Evolutionary conservation across 2,888 invertebrate genomes (phyloP), one percentile per base, ranked within the genome.

Genomic region (Melolontha melolontha): DNA sequence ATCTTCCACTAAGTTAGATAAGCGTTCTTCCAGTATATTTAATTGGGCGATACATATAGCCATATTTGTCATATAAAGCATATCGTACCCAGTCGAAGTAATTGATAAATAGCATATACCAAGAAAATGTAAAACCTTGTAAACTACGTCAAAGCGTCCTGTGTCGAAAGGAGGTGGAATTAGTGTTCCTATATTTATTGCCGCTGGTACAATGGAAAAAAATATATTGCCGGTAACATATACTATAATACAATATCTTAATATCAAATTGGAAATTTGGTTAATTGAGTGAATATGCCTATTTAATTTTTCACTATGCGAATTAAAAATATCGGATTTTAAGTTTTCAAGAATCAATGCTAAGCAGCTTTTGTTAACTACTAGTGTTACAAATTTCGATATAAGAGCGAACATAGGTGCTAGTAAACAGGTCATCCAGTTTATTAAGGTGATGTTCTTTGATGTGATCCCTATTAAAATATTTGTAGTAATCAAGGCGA

Each of bases 51-150:
- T 29, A 8, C 29, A 42, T 14, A 68, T 12, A 11, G 16, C 39
- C 55, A 68, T 42, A 17, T 52, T 11, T 52, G 51, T 55, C 17
- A 51, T 17, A n/a, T 14, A 41, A 8, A 68, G 51, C 12, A 52
- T 14, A 44, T 68, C 68, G 10, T 64, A 22, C 12, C 42, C 11
- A n/a, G 12, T 54, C 2, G n/a, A 5, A n/a, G 51, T 68, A 41
- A 51, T 65, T 1, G 42, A 64, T 6, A 41, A 29, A 29, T 16
- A 22, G 0, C n/a, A 11, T 10, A 54, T 10, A n/a, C 22, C 41
- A 6, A 55, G 11, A 16, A 68, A 17, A 34, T 68, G 68, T 4
- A 54, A 64, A 47, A 41, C 14, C 47, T 68, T 52, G 54, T 65
- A 52, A 2, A 64, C 8, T 10, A 17, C 66, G 10, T 39, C 22